Evolutionary conservation across 2,888 invertebrate genomes (phyloP).

Genomic region (Dorcus parallelipipedus): DNA sequence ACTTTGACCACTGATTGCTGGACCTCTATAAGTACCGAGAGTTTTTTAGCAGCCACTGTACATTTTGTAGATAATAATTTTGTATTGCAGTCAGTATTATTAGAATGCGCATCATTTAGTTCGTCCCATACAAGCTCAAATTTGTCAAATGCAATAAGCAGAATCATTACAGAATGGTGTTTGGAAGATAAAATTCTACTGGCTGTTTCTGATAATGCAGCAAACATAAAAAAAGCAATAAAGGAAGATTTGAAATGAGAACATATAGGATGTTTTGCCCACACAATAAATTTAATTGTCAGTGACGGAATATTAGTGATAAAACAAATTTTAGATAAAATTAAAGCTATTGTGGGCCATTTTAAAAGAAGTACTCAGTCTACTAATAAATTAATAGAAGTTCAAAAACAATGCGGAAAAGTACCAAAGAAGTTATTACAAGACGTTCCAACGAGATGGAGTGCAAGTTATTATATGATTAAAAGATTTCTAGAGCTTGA

Average conservation of each 20-base stretch:
- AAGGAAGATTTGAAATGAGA: too few relatives aligned
- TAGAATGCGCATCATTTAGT: slow-evolving; percentile 25
- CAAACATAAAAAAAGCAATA: slow-evolving; percentile 31
- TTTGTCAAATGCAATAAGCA: slow-evolving; percentile 26
- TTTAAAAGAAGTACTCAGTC: slow-evolving; percentile 29
- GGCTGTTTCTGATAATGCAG: slow-evolving; percentile 33
- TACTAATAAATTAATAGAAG: slow-evolving; percentile 35
- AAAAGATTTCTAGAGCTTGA: too few relatives aligned
- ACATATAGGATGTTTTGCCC: too few relatives aligned
- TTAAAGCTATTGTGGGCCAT: slow-evolving; percentile 24
- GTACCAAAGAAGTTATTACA: slow-evolving; percentile 18
- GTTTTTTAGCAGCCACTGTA: slow-evolving; percentile 30
- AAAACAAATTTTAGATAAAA: slow-evolving; percentile 9
- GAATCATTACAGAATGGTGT: slow-evolving; percentile 29
- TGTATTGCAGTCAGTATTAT: slow-evolving; percentile 25
- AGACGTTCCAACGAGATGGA: slow-evolving; percentile 25
- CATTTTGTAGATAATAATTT: slow-evolving; percentile 31
- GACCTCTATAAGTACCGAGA: slow-evolving; percentile 34
- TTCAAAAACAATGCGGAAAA: slow-evolving; percentile 14
- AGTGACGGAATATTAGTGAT: too few relatives aligned
- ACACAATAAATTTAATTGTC: too few relatives aligned
- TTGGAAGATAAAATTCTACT: slow-evolving; percentile 32
- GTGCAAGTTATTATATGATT: slow-evolving; percentile 25
- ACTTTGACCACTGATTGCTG: slow-evolving; percentile 36
- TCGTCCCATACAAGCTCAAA: slow-evolving; percentile 29